Percentiles rank a stretch among this genome's conserved stretches.
Evolutionary conservation across 2,888 invertebrate genomes (phyloP).

Genomic region (Ptychoptera contaminata): DNA sequence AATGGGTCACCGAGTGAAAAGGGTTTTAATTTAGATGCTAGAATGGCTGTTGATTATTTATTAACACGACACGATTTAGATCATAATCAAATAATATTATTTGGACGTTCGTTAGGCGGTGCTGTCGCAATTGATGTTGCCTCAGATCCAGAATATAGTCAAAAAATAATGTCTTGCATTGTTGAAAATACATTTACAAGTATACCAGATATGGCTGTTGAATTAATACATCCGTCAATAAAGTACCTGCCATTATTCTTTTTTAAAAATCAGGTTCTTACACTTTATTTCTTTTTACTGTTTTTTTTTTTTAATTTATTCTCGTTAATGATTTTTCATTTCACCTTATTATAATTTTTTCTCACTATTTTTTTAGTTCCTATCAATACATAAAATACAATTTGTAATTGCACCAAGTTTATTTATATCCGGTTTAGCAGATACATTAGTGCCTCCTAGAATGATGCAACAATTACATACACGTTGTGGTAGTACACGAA

Average conservation of each 20-base stretch:
- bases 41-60: conserved; percentile 73
- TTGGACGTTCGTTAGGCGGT: conserved; percentile 84
- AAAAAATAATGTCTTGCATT: conserved; percentile 71
- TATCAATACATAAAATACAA: conserved; percentile 57
- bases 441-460: conserved; percentile 72
- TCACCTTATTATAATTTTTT: not conserved
- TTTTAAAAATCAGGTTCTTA: conserved; percentile 77
- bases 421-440: conserved; percentile 77
- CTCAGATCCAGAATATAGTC: conserved; percentile 55
- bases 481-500: conserved; percentile 56
- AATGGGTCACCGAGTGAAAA: conserved; percentile 76
- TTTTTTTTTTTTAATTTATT: conserved; percentile 1
- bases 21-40: conserved; percentile 76
- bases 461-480: conserved; percentile 77
- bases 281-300: conserved; percentile 2
- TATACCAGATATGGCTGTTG: conserved; percentile 82
- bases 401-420: conserved; percentile 61
- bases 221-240: conserved; percentile 43
- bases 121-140: conserved; percentile 83
- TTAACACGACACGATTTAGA: conserved; percentile 69
- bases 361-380: conserved; percentile 39
- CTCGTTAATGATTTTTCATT: conserved; percentile 1
- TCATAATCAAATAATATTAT: conserved; percentile 67
- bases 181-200: conserved; percentile 93
- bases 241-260: conserved; percentile 68